Evolutionary conservation across 2,797 vertebrate genomes (phyloP), one percentile per base, ranked within the genome.

Genomic region (Enteromius anoplus): DNA sequence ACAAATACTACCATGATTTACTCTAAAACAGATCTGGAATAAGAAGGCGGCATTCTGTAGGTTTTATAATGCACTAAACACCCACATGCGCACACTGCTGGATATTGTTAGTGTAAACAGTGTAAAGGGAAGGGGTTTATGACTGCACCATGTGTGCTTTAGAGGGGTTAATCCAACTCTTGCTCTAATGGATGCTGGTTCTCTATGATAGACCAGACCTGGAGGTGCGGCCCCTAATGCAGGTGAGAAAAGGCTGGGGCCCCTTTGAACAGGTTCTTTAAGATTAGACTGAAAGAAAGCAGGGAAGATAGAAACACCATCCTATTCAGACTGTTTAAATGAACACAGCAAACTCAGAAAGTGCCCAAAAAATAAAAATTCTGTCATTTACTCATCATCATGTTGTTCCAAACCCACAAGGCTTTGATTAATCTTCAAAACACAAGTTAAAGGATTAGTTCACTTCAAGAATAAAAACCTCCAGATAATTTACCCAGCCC

Each of bases 1-100:
- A 86, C 77, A 26, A 78, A 85, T 88, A 89, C 83, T 78, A 83
- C 68, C 70, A 87, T 92, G 78, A 92, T 90, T 92, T 90, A 84
- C 86, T 83, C 80, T 85, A 77, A 81, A 87, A 91, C 78, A 86
- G 86, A 86, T 86, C 45, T 65, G 71, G 78, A 65, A 79, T 88
- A 82, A 83, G 85, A 84, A 68, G 60, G 80, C 58, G 26, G 62
- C 60, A 69, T 87, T 89, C 86, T 85, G 64, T 40, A 89, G 49
- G 76, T 80, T 89, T 91, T 89, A 88, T 87, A 91, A 88, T 85
- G 64, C 77, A 71, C 78, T 80, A 82, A 47, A 84, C 23, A 78
- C 85, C 79, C 78, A 81, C 75, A 78, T 64, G 80, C 45, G 49
- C 53, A 64, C 40, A 62, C 49, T 11, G 9, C 69, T 62, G 51